These are phyloP conservation scores for Leptinotarsa undecemlineata DNA, from an alignment of 1,140 invertebrate species.

Conservation along the genomic window DNA sequence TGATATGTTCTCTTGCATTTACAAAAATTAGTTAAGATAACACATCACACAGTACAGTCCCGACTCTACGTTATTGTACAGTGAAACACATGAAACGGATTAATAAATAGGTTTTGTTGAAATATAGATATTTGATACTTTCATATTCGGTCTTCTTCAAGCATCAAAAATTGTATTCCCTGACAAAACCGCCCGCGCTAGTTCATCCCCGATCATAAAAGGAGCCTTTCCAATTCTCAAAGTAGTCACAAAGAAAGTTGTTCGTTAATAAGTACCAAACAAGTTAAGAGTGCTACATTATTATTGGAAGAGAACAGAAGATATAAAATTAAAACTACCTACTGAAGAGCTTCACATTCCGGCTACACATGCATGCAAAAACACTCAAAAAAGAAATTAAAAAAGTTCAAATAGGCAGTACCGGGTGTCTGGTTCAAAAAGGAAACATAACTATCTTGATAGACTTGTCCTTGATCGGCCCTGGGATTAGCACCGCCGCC, in stretches of 20 bases:
- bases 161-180: too few relatives aligned
- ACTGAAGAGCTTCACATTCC: conserved; percentile 30
- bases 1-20: too few relatives aligned
- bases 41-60: too few relatives aligned
- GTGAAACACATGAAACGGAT: too few relatives aligned
- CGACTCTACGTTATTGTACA: too few relatives aligned
- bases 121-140: too few relatives aligned
- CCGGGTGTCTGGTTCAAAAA: conserved; percentile 67
- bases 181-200: too few relatives aligned
- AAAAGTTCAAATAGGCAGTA: conserved; percentile 53
- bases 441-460: conserved; percentile 72
- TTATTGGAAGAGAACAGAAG: neutral
- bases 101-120: too few relatives aligned
- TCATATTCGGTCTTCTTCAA: too few relatives aligned
- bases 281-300: conserved; percentile 5
- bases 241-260: neutral
- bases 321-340: neutral
- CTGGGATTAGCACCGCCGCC: conserved; percentile 33
- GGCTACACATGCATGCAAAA: conserved; percentile 36
- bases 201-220: too few relatives aligned
- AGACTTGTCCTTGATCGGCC: conserved; percentile 57
- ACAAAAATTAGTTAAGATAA: too few relatives aligned
- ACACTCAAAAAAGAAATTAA: conserved; percentile 35
- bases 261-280: conserved; percentile 2
- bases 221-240: neutral